phyloP scores from a whole-genome alignment of 2,113 vertebrate species.

The Proteles cristata region DNA sequence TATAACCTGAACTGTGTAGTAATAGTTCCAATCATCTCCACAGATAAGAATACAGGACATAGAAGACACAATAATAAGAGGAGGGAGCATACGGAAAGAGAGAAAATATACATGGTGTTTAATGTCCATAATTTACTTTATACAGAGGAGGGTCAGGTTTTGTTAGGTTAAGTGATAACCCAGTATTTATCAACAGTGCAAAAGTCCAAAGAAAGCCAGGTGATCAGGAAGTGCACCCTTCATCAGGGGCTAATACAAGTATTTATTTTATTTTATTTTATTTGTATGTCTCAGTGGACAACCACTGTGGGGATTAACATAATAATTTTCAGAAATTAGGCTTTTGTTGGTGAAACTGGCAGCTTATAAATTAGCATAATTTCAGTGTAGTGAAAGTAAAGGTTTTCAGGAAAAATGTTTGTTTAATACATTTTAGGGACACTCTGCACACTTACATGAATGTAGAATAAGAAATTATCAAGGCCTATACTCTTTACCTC shows the following conservation, averaged over 20 bases:
- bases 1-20: not conserved
- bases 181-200: not conserved
- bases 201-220: conserved; percentile 13
- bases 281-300: not conserved
- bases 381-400: not conserved
- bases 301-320: not conserved
- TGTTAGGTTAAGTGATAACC: not conserved
- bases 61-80: not conserved
- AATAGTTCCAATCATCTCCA: not conserved
- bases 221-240: not conserved
- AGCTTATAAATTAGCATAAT: not conserved
- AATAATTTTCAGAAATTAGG: not conserved
- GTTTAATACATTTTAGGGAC: not conserved
- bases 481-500: not conserved
- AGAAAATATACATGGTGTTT: not conserved
- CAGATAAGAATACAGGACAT: not conserved
- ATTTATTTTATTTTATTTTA: not conserved
- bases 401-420: conserved; percentile 16
- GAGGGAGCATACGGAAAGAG: not conserved
- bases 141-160: not conserved
- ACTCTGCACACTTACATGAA: not conserved
- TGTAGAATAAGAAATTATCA: not conserved
- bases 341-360: not conserved
- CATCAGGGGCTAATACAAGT: not conserved
- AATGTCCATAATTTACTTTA: not conserved